Percentiles rank a stretch among this genome's conserved stretches.
Conservation (phyloP, 2,888 invertebrate species). For the Steinernema scapterisci region DNA sequence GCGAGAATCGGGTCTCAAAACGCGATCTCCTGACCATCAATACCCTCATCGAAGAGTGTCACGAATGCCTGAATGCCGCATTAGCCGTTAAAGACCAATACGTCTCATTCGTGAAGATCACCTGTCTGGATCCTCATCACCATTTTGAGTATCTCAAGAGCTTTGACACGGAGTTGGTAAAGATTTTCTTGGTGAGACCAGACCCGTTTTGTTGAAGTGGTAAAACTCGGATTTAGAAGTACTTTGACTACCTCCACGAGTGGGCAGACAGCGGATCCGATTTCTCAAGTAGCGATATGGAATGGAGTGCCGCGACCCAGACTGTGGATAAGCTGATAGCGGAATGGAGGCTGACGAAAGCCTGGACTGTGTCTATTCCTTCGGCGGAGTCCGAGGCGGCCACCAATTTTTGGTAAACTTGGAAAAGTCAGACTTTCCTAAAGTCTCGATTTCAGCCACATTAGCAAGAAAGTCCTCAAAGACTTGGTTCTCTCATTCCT, state of each 20-base stretch:
- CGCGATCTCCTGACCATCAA: slow-evolving; percentile 58
- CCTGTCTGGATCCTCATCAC: slow-evolving; percentile 52
- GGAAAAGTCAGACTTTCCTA: background rate
- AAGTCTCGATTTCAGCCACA: background rate
- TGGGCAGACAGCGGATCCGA: slow-evolving; percentile 72
- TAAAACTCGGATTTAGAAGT: slow-evolving; percentile 75
- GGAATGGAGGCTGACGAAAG: slow-evolving; percentile 42
- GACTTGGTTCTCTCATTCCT: slow-evolving; percentile 13
- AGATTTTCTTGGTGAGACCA: slow-evolving; percentile 49
- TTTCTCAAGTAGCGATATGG: slow-evolving; percentile 32
- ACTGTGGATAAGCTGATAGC: slow-evolving; percentile 37
- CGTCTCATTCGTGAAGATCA: slow-evolving; percentile 68
- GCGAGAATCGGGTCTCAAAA: slow-evolving; percentile 77
- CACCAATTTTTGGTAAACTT: slow-evolving; percentile 37
- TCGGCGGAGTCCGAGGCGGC: slow-evolving; percentile 43
- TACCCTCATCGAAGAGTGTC: slow-evolving; percentile 82
- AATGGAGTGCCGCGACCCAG: slow-evolving; percentile 41
- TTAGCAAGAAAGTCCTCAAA: slow-evolving; percentile 6
- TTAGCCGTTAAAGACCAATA: slow-evolving; percentile 81
- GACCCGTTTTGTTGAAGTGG: slow-evolving; percentile 65
- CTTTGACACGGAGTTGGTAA: slow-evolving; percentile 51
- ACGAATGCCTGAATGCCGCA: slow-evolving; percentile 85
- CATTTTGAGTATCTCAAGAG: slow-evolving; percentile 33
- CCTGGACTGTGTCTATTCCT: slow-evolving; percentile 36
- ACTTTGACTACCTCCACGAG: slow-evolving; percentile 83